phyloP scores from a whole-genome alignment of 2,113 vertebrate species.

The Pachycephala philippinensis region DNA sequence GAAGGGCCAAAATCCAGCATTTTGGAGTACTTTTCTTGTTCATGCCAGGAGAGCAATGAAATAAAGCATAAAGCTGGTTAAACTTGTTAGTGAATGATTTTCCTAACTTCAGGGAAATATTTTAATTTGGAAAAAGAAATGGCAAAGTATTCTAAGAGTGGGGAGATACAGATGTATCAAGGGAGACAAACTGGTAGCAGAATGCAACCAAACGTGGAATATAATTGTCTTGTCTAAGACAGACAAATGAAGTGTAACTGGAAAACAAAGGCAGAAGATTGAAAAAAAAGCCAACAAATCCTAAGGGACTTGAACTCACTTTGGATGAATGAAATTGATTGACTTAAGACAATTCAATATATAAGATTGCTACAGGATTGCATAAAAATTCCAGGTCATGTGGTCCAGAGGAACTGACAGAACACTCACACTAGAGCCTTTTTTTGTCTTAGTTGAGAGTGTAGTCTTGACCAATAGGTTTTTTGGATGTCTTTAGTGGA shows the following conservation, averaged over 20 bases:
- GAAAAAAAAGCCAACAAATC: background rate
- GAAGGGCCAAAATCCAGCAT: fast-evolving
- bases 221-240: background rate
- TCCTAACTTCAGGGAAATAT: background rate
- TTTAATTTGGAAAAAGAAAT: background rate
- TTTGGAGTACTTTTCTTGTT: background rate
- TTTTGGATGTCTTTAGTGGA: background rate
- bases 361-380: background rate
- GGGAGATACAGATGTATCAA: background rate
- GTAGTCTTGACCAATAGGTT: background rate
- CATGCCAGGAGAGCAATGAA: fast-evolving
- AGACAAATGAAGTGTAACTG: background rate
- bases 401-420: background rate
- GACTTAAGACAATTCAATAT: background rate
- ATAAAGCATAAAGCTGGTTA: background rate
- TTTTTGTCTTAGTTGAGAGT: background rate
- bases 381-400: background rate
- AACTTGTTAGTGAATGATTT: background rate
- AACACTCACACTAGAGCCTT: background rate
- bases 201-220: background rate
- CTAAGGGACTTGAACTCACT: background rate
- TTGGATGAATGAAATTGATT: background rate
- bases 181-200: background rate
- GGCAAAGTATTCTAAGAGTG: background rate
- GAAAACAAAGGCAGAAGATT: background rate